Base-by-base conservation (phyloP, 2,113 vertebrate genomes). In the Pteruthius melanotis region DNA sequence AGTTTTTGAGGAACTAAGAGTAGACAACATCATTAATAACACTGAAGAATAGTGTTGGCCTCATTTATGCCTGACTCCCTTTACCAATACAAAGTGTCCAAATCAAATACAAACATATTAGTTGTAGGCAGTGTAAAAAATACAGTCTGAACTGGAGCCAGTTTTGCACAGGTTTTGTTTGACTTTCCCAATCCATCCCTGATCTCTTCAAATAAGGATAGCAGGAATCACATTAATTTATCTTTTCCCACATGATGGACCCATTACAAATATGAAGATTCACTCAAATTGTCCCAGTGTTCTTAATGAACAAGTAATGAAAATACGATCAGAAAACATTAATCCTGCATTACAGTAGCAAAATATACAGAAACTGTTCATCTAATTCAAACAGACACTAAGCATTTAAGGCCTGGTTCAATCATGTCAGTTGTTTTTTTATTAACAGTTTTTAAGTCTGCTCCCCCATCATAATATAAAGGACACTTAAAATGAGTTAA, bases 11-110 rank as follows among this genome's bases (percentile, higher is more conserved):
- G 97, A 98, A 97, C 97, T 97, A 96, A 91, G 33, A 33, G 94
- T 66, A 85, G 75, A 98, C 97, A 98, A 95, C 97, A 97, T 96
- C 97, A 98, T 98, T 97, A 98, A 98, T 98, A 98, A 98, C 7
- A 28, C 90, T 98, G 98, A 98, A 94, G 97, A 98, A 98, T 95
- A 97, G 93, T 11, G 21, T 89, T 96, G 95, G 96, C 96, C 94
- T 97, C 94, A 65, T 95, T 97, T 88, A 95, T 90, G 92, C 96
- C 97, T 86, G 74, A 81, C 95, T 98, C 85, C 86, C 78, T 97
- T 94, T 95, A 91, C 96, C 95, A 96, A 97, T 89, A 96, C 92
- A 90, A 96, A 94, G 93, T 81, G 66, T 94, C 87, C 95, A 96
- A 96, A 98, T 95, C 92, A 94, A 97, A 97, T 95, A 93, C 96